phyloP scores from a whole-genome alignment of 37 sponge, comb jelly and placozoan genomes.

The Chondrilla cf. caribensis region DNA sequence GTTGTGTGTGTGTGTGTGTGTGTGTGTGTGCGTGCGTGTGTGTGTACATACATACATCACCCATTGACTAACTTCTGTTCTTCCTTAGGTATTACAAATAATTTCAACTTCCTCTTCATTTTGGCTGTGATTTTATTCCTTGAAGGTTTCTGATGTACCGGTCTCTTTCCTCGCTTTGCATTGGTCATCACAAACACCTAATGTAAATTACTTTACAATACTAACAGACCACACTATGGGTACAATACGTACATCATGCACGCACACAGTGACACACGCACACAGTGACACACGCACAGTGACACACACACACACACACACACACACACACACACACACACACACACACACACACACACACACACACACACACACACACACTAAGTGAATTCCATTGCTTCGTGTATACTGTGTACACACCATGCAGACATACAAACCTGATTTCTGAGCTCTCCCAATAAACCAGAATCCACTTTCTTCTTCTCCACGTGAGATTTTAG shows the following conservation, averaged over 20 bases:
- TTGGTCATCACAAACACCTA: slow-evolving; percentile 13
- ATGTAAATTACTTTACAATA: too few species aligned
- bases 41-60: too few species aligned
- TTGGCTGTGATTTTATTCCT: slow-evolving; percentile 43
- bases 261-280: too few species aligned
- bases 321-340: too few species aligned
- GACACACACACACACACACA: too few species aligned
- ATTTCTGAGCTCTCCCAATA: slow-evolving; percentile 17
- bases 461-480: slow-evolving; percentile 29
- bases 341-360: too few species aligned
- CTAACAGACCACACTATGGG: background rate
- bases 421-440: slow-evolving; percentile 39
- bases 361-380: too few species aligned
- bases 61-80: slow-evolving; percentile 38
- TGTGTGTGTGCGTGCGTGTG: too few species aligned
- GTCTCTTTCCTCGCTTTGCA: background rate
- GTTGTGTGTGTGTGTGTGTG: too few species aligned
- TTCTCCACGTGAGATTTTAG: slow-evolving; percentile 27
- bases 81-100: slow-evolving; percentile 48
- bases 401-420: too few species aligned
- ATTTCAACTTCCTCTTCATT: slow-evolving; percentile 36
- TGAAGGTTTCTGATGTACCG: background rate
- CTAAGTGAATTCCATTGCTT: too few species aligned
- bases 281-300: too few species aligned
- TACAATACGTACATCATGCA: background rate